Percentiles rank a stretch among this genome's conserved stretches.
These are phyloP conservation scores for Anneissia japonica DNA, from an alignment of 35 echinoderm and acorn worm species.

Conservation along the genomic window DNA sequence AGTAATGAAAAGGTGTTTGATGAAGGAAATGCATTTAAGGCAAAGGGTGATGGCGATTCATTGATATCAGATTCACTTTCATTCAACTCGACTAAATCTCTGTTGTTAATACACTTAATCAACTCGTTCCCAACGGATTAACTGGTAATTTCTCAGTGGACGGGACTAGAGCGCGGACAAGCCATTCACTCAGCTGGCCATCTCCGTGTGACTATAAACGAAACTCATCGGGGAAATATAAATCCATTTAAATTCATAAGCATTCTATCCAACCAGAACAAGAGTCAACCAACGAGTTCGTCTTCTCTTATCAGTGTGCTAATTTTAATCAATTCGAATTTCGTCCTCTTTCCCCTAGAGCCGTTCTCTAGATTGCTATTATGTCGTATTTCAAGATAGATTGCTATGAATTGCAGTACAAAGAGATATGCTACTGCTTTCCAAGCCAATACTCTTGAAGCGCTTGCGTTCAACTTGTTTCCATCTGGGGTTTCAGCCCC, in stretches of 20 bases:
- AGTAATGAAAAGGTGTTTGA: not conserved
- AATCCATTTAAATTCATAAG: conserved; percentile 2
- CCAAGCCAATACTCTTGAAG: not conserved
- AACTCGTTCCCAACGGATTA: not conserved
- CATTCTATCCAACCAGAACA: not conserved
- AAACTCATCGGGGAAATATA: not conserved
- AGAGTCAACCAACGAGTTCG: not conserved
- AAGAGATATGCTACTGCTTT: not conserved
- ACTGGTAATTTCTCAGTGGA: not conserved
- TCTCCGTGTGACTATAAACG: not conserved
- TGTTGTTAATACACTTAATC: not conserved
- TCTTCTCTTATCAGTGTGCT: not conserved
- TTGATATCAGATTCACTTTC: not conserved
- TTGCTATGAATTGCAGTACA: not conserved
- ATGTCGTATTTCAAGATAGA: not conserved
- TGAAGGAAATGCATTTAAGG: not conserved
- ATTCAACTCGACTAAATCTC: not conserved
- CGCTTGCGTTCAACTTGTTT: not conserved
- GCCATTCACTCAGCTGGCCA: not conserved
- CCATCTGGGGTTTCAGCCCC: not conserved
- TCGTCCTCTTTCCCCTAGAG: not conserved
- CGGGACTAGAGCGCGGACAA: not conserved
- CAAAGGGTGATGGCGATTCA: not conserved
- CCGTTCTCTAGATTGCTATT: not conserved
- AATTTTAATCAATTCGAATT: not conserved